Evolutionary conservation across 2,888 invertebrate species (phyloP), one percentile per base, ranked within the genome.

Genomic region (Acleris holmiana): DNA sequence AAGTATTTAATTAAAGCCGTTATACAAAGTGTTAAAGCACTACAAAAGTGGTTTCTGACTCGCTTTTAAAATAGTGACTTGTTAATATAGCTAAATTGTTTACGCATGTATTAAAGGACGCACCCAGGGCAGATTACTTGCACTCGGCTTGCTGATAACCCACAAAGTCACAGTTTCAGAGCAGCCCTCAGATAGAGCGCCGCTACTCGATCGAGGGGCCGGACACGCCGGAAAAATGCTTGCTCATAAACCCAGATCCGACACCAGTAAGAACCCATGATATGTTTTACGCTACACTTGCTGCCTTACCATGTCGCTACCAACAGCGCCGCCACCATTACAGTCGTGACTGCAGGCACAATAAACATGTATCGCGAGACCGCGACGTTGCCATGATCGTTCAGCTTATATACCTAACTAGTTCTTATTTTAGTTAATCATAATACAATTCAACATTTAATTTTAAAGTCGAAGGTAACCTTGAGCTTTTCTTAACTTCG

Each of bases 191-290:
- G 78, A 88, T 88, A 81, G 91, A 91, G 71, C 88, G 89, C 67
- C 89, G 90, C 76, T 92, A 89, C 77, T 93, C 92, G 68, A 85
- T 80, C 72, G 91, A 91, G 72, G 92, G 83, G 69, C 83, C 83
- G 67, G 88, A 80, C 77, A 81, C 91, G 75, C 93, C 93, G 76
- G 93, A 93, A 84, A 93, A 91, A 83, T 85, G 91, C 80, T 88
- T 93, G 85, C 91, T 93, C 79, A 87, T 93, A 79, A 89, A 93
- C 79, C 93, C 93, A 72, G 93, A 93, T 68, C 86, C 86, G 64
- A 86, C 93, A 76, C 90, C 93, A 84, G 93, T 93, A 92, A 93
- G 93, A 81, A 74, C 76, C 75, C 67, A 73, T 67, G 66, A 72
- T n/a, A n/a, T 71, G 73, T 70, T 73, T 64, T 57, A 74, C 61